Base-by-base conservation (phyloP, 2,113 vertebrate genomes). In the Cercocebus atys region DNA sequence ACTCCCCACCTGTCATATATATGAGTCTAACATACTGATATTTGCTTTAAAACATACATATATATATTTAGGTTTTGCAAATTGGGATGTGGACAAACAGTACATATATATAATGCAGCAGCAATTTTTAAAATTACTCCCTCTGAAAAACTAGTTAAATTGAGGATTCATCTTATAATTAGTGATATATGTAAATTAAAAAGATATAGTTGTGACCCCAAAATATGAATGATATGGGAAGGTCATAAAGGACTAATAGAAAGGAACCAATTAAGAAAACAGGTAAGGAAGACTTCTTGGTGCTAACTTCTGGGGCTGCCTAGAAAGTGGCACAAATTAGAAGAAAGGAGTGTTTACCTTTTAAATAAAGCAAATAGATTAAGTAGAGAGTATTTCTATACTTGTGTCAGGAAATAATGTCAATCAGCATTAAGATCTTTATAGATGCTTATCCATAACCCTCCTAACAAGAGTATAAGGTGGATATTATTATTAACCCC, bases 11-110 rank as follows among this genome's bases (percentile, higher is more conserved):
- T 64, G 68, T 18, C 27, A 94, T 80, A 35, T 38, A 66, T 40
- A 18, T 32, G 55, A 52, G 25, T 79, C 8, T 85, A 35, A 66
- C 18, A 35, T 57, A 50, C 6, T 52, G 92, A 66, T 88, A 38
- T 70, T 95, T 68, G 81, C 25, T 94, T 40, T 61, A 78, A 97
- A 95, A 81, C 22, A 25, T 55, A 55, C 72, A 32, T 45, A 6
- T 64, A 6, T 64, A 66, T 80, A 90, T 66, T 94, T 81, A 76
- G 40, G 38, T 70, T 96, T 96, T 76, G 3, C 70, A 95, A 90
- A 57, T 30, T 72, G 30, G 3, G 16, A 32, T 90, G 70, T 93
- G 68, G 43, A 88, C 81, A 97, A 59, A 52, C 10, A 87, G 80
- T 35, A 23, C 50, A 82, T 30, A 47, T 84, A 93, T 84, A 55